These are phyloP conservation scores for Mimachlamys varia DNA, from an alignment of 2,888 invertebrate genomes.

Conservation along the genomic window DNA sequence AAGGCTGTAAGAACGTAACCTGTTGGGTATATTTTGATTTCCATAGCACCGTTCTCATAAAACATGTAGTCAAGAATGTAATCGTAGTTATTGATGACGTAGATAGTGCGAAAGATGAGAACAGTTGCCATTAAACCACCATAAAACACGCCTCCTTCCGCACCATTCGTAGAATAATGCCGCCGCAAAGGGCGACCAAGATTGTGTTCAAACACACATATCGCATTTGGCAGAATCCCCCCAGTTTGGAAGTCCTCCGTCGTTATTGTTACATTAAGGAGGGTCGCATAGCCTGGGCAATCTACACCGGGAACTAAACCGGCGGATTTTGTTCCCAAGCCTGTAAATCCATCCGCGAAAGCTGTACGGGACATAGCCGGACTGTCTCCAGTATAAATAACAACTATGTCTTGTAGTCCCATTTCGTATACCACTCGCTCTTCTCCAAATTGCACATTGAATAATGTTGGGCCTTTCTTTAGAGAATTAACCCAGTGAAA, in stretches of 20 bases:
- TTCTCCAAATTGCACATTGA: slow-evolving; percentile 67
- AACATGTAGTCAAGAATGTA: slow-evolving; percentile 75
- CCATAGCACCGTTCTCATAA: slow-evolving; percentile 73
- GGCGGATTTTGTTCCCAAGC: slow-evolving; percentile 69
- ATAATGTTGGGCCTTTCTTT: slow-evolving; percentile 68
- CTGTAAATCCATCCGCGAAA: slow-evolving; percentile 71
- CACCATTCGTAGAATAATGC: slow-evolving; percentile 66
- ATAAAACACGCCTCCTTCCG: slow-evolving; percentile 68
- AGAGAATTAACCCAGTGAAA: slow-evolving; percentile 71
- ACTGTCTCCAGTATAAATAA: slow-evolving; percentile 72
- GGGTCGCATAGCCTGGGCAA: slow-evolving; percentile 73
- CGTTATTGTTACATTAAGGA: slow-evolving; percentile 62
- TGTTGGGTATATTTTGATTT: slow-evolving; percentile 71
- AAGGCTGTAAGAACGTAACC: slow-evolving; percentile 71
- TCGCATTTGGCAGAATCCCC: slow-evolving; percentile 57
- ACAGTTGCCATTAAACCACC: slow-evolving; percentile 68
- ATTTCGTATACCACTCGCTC: slow-evolving; percentile 77
- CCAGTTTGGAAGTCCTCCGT: slow-evolving; percentile 48
- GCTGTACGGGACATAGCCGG: slow-evolving; percentile 68
- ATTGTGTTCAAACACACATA: slow-evolving; percentile 76
- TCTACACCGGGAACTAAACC: slow-evolving; percentile 75
- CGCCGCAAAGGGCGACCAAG: slow-evolving; percentile 69
- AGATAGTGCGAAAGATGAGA: slow-evolving; percentile 69
- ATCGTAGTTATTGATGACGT: slow-evolving; percentile 75
- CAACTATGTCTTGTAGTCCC: slow-evolving; percentile 75